Base-by-base conservation (phyloP, 2,113 vertebrate genomes). In the Tyrannus savana region DNA sequence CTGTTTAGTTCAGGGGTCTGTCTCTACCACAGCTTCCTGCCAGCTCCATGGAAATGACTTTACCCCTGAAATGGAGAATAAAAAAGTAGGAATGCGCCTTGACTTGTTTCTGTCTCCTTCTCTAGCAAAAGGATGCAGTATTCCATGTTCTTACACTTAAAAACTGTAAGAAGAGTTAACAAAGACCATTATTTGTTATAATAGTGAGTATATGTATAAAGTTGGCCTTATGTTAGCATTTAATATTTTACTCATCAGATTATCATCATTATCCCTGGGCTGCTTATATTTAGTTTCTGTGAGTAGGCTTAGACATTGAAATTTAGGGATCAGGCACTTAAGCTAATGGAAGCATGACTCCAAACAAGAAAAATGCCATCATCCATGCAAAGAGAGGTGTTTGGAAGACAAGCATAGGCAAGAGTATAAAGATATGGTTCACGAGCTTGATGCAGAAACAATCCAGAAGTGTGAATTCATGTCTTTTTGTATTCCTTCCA, bases 321-420 rank as follows among this genome's bases (percentile, higher is more conserved):
- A 83, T 73, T n/a, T n/a, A 52, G 67, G 31, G 7, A 53, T 76
- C 2, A 1, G 62, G 28, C 47, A 35, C 30, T 67, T 76, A 23
- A 68, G 9, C 2, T 23, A 37, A 42, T 35, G 47, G n/a, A 66
- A 41, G 41, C 63, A 15, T 73, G 44, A 47, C 64, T 89, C 33
- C 63, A 52, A 62, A 80, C 31, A 62, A 66, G 77, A 47, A 68
- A 68, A 82, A 73, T 47, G 12, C 28, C 21, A 3, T 66, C 37
- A 10, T 59, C 35, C 46, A 28, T 0, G 0, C 21, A 31, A 46
- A 55, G 19, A 56, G 33, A 76, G 39, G 7, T 47, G 27, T 56
- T 80, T 47, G n/a, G 41, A 60, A 73, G 44, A 39, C 31, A 78
- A 13, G 7, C 69, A 56, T 1, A 84, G 46, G 28, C 47, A 41